Evolutionary conservation across 2,797 vertebrate species (phyloP), one percentile per base, ranked within the genome.

Genomic region (Agapornis canus): DNA sequence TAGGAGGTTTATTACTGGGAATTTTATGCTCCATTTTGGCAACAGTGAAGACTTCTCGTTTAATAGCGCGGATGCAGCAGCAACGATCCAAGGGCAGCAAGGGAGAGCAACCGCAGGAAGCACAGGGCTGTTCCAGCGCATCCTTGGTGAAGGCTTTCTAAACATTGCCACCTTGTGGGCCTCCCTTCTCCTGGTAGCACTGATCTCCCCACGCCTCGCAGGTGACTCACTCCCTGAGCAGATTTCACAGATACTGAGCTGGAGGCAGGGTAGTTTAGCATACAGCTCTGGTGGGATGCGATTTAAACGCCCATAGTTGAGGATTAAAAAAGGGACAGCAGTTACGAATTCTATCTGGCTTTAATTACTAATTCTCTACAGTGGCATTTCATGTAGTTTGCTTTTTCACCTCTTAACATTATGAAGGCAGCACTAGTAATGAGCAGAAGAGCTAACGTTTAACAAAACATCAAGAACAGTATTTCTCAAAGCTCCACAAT

Each of bases 91-190:
- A 56, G 42, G 45, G 64, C 37, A 59, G 66, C 45, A 47, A 86
- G 54, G 1, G 25, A 54, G 27, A 51, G 77, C 45, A 61, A 4
- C 8, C 0, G 10, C 63, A 39, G 82, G 57, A 14, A 48, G 26
- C 48, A 6, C 10, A 1, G 66, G 18, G 8, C 68, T 47, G 39
- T 35, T 65, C 79, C 83, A 17, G 64, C 32, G 1, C 89, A 86
- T 91, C 73, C 57, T 72, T 82, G 82, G 65, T 8, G 8, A 92
- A 97, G 92, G 71, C 97, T 97, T 97, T 98, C 97, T 78, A 95
- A 97, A 98, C 92, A 97, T 97, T 97, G 98, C 98, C 98, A 98
- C 96, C 98, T 98, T 96, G 97, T 98, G 98, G 98, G 89, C 82
- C 86, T 96, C 75, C 76, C 61, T 29, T 25, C 85, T 94, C 82